phyloP scores from a whole-genome alignment of 2,113 vertebrate species.

The Ifrita kowaldi region DNA sequence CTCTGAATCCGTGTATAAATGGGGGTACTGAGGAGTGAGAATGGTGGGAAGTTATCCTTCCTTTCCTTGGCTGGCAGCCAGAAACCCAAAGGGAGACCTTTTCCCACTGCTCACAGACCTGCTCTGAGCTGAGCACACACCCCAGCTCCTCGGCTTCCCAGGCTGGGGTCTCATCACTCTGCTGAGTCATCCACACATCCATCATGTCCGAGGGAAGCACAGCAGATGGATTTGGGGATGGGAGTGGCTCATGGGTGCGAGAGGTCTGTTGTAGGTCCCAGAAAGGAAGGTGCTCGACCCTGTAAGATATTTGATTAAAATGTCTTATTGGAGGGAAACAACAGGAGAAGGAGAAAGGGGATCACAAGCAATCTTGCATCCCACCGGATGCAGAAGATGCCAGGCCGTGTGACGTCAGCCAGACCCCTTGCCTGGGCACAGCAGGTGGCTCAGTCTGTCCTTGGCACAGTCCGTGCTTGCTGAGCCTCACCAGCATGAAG shows the following conservation, averaged over 20 bases:
- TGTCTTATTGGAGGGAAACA: neutral
- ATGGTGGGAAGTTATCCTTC: neutral
- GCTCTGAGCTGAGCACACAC: neutral
- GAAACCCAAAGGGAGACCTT: neutral
- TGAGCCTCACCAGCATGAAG: rapidly evolving
- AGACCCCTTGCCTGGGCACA: rapidly evolving
- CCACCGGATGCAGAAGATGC: rapidly evolving
- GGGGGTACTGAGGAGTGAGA: rapidly evolving
- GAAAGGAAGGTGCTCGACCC: rapidly evolving
- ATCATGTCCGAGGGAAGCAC: rapidly evolving
- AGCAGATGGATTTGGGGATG: rapidly evolving
- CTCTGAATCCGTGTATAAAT: rapidly evolving
- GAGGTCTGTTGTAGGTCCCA: neutral
- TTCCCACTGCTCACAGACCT: rapidly evolving
- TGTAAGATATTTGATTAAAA: neutral
- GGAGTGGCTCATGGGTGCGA: rapidly evolving
- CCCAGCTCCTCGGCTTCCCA: rapidly evolving
- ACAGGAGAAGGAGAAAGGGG: neutral
- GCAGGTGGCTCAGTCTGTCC: neutral
- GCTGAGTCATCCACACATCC: rapidly evolving
- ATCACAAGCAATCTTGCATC: too few species aligned
- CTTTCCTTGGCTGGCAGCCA: neutral
- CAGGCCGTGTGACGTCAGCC: rapidly evolving
- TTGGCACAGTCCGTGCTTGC: rapidly evolving
- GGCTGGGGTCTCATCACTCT: rapidly evolving